Percentiles rank a stretch among this genome's conserved stretches.
phyloP scores from a whole-genome alignment of 92 coral and sea anemone genomes.

The Hydrozoanthus gracilis region DNA sequence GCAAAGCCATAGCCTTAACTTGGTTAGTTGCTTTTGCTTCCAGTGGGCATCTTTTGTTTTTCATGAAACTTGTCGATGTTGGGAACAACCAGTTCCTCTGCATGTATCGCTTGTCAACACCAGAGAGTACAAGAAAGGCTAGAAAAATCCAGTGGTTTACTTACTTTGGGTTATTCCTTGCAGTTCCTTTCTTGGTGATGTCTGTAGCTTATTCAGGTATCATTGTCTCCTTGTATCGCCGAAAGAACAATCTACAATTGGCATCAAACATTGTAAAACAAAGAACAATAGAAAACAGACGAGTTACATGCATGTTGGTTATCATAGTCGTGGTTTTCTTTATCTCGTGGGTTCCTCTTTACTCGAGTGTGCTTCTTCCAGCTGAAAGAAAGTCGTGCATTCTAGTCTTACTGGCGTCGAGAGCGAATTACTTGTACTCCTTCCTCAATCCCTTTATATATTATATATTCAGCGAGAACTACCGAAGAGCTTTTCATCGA shows the following conservation, averaged over 20 bases:
- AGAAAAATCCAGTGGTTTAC: slow-evolving; percentile 1
- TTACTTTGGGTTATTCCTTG: not conserved
- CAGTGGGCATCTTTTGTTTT: not conserved
- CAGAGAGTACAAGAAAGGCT: not conserved
- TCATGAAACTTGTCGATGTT: not conserved
- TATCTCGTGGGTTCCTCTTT: slow-evolving; percentile 22
- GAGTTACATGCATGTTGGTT: slow-evolving; percentile 17
- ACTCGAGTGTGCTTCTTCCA: not conserved
- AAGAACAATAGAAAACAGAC: slow-evolving; percentile 23
- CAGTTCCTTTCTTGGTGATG: slow-evolving; percentile 11
- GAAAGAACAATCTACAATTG: not conserved
- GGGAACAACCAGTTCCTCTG: not conserved
- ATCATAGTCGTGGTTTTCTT: not conserved
- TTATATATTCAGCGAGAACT: slow-evolving; percentile 30
- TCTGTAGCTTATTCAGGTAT: not conserved
- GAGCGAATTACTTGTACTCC: not conserved
- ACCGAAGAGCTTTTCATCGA: slow-evolving; percentile 8
- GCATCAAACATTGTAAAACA: not conserved
- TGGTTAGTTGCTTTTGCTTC: slow-evolving; percentile 9
- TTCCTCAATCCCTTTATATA: slow-evolving; percentile 16
- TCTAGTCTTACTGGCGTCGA: not conserved
- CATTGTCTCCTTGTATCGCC: slow-evolving; percentile 10
- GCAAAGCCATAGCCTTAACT: not conserved
- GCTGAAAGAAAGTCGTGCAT: slow-evolving; percentile 14
- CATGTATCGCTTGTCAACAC: not conserved